Base-by-base conservation (phyloP, 2,888 invertebrate species). In the Drosophila barbarae region DNA sequence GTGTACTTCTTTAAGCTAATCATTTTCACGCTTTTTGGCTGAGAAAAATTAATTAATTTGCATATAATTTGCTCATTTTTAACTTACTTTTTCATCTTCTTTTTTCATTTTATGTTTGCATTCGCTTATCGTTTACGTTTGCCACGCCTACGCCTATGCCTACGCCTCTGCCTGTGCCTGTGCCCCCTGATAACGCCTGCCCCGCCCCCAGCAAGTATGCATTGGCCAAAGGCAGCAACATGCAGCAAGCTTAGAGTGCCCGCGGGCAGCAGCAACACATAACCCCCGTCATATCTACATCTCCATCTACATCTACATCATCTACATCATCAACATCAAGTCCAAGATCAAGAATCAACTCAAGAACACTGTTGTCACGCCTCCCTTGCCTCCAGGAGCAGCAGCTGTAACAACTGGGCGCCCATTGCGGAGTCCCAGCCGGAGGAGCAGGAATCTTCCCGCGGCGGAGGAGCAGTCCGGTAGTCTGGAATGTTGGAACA, bases 401-500 rank as follows among this genome's bases (percentile, higher is more conserved):
- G 30, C 42, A 42, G 44, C 54, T 36, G 46, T 42, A 53, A 36
- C 53, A 36, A 38, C 54, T 54, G 61, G 61, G 64, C 63, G 35
- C 59, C 41, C 57, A 35, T 10, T 13, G 58, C 42, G 49, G 56
- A 60, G 34, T 39, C 52, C 49, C 55, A 66, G 47, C 71, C 53
- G 66, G 59, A 63, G 58, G 41, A 71, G 71, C 73, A 58, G 38
- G 53, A 52, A 51, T 56, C 56, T 59, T 71, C 76, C 66, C 44
- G 72, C 69, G 60, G 61, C 49, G 61, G 77, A 74, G 73, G 72
- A 73, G 74, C 66, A 63, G 61, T 13, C 72, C 69, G 73, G 80
- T 76, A 74, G 81, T 76, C 76, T 86, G 89, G 89, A 89, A 89
- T 89, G 89, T 89, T 89, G 89, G 89, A 89, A 86, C 88, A 89